Percentiles rank a stretch among this genome's conserved stretches.
These are phyloP conservation scores for Falco concolor DNA, from an alignment of 2,797 vertebrate genomes.

Conservation along the genomic window DNA sequence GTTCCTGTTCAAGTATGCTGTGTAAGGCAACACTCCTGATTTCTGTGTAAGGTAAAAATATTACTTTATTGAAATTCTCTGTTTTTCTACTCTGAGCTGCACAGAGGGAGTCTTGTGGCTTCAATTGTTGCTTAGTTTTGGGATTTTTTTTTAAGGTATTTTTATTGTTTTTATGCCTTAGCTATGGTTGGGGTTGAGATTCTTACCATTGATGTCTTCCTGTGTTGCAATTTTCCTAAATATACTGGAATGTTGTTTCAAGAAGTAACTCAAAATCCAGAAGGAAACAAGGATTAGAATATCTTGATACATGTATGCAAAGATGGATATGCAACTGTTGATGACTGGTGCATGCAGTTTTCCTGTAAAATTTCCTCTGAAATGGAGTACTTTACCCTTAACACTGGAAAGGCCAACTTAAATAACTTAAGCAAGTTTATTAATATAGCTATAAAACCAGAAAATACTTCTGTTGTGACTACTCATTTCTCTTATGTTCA, in stretches of 20 bases:
- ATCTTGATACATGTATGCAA: rapidly evolving
- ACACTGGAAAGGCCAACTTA: neutral
- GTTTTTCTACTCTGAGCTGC: neutral
- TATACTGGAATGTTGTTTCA: neutral
- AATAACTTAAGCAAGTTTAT: neutral
- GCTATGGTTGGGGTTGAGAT: neutral
- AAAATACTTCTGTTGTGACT: neutral
- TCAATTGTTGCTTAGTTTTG: neutral
- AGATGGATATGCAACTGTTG: rapidly evolving
- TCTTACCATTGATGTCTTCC: neutral
- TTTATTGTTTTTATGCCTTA: neutral
- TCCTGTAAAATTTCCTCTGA: neutral
- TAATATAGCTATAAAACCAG: neutral
- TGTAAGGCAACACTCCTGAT: rapidly evolving
- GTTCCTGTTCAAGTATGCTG: neutral
- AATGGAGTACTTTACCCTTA: neutral
- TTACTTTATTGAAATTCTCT: neutral
- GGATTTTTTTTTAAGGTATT: neutral
- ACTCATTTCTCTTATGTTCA: neutral
- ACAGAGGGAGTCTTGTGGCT: rapidly evolving
- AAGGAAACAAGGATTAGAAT: neutral
- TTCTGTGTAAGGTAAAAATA: neutral
- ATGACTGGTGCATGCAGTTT: rapidly evolving
- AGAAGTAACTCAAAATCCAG: neutral
- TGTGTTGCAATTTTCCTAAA: neutral